A percentile compares a stretch with the other conserved stretches of the same genome.
These are phyloP conservation scores for Leptinotarsa defecta DNA, from an alignment of 1,140 invertebrate genomes.

Conservation along the genomic window DNA sequence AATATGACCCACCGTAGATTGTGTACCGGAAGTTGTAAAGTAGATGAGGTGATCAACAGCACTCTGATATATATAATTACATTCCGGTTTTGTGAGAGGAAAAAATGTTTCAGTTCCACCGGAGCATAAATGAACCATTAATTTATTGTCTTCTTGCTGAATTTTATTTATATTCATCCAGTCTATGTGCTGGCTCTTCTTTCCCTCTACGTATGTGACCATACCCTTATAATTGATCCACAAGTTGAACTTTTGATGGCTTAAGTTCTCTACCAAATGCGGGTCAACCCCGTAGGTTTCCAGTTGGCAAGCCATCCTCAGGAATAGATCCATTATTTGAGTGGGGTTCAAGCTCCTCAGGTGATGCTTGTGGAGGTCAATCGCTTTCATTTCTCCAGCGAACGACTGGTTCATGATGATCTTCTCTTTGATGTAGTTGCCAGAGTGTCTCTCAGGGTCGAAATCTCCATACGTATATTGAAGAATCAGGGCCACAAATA, in stretches of 20 bases:
- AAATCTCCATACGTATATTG: constrained; percentile 32
- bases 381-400: constrained; percentile 26
- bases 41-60: constrained; percentile 27
- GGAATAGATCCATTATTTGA: constrained; percentile 34
- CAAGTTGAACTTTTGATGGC: constrained; percentile 22
- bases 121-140: constrained; percentile 24
- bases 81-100: constrained; percentile 32
- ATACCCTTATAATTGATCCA: constrained; percentile 38
- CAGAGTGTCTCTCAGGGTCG: constrained; percentile 11
- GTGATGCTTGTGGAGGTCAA: constrained; percentile 37
- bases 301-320: constrained; percentile 32
- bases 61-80: constrained; percentile 31
- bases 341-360: constrained; percentile 10
- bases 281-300: constrained; percentile 37
- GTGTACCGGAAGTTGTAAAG: constrained; percentile 18
- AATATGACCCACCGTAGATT: neutral
- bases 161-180: constrained; percentile 32
- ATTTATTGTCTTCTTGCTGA: constrained; percentile 27
- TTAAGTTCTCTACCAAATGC: constrained; percentile 23
- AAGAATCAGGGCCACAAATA: constrained; percentile 33
- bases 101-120: constrained; percentile 14
- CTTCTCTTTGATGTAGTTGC: constrained; percentile 31
- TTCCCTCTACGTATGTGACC: constrained; percentile 22
- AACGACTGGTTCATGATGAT: constrained; percentile 27
- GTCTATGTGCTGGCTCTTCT: constrained; percentile 1